A percentile compares a stretch with the other conserved stretches of the same genome.
Evolutionary conservation across 2,113 vertebrate species (phyloP).

Genomic region (Pelodiscus sinensis): DNA sequence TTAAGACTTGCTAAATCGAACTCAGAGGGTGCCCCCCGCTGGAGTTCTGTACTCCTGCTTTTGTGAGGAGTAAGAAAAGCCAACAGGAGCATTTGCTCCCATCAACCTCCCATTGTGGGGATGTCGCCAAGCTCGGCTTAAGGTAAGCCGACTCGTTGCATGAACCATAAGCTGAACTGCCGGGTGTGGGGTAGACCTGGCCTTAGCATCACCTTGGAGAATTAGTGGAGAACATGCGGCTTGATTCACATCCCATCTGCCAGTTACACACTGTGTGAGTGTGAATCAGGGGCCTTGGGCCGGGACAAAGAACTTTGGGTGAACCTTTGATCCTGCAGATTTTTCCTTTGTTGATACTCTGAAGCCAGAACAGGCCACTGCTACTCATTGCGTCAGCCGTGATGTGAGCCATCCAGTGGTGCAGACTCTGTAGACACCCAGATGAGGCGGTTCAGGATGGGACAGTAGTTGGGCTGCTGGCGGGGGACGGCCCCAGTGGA

Average conservation of each 20-base stretch:
- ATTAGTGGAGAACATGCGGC: constrained; percentile 37
- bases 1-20: too few relatives aligned
- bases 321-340: constrained; percentile 28
- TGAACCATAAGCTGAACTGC: too few relatives aligned
- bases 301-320: not conserved
- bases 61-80: too few relatives aligned
- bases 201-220: constrained; percentile 36
- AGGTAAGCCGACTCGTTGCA: too few relatives aligned
- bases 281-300: not conserved
- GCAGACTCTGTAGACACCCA: not conserved
- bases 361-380: not conserved
- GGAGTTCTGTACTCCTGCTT: too few relatives aligned
- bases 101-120: too few relatives aligned
- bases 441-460: not conserved
- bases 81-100: too few relatives aligned
- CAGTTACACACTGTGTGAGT: constrained; percentile 15
- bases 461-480: constrained; percentile 28
- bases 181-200: too few relatives aligned
- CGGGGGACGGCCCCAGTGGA: constrained; percentile 6
- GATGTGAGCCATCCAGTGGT: not conserved
- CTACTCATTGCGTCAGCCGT: not conserved
- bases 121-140: too few relatives aligned
- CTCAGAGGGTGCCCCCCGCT: too few relatives aligned
- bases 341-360: constrained; percentile 1
- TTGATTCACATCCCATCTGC: constrained; percentile 51